These are phyloP conservation scores for Sipha maydis DNA, from an alignment of 2,888 invertebrate genomes.

Conservation along the genomic window DNA sequence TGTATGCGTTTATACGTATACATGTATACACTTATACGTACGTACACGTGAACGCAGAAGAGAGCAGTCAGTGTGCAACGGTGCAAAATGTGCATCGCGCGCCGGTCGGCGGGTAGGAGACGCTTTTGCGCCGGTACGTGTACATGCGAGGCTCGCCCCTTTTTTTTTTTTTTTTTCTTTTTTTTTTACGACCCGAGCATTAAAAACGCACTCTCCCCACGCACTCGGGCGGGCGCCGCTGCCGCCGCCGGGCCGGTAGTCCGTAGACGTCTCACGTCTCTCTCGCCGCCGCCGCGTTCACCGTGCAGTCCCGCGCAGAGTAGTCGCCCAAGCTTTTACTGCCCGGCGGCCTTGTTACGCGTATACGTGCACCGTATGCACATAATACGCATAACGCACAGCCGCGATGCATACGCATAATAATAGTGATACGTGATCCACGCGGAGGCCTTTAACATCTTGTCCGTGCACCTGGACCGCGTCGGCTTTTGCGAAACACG, in stretches of 20 bases:
- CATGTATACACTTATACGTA: neutral
- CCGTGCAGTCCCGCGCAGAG: too few relatives aligned
- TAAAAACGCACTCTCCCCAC: conserved; percentile 35
- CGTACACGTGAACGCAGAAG: neutral
- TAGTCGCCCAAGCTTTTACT: conserved; percentile 41
- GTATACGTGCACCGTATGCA: too few relatives aligned
- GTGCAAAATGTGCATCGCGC: conserved; percentile 50
- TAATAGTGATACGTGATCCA: neutral
- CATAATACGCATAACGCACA: neutral
- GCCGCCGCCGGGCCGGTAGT: too few relatives aligned
- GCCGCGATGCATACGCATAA: neutral
- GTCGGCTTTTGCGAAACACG: too few relatives aligned
- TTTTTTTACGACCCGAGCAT: conserved; percentile 37
- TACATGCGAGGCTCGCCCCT: neutral
- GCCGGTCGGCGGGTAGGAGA: conserved; percentile 1
- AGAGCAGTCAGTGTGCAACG: conserved; percentile 40
- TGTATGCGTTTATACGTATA: neutral
- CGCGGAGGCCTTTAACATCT: neutral
- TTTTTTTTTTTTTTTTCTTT: neutral
- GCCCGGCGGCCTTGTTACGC: neutral
- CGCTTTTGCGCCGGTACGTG: neutral
- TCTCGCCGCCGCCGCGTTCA: neutral
- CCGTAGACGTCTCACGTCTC: conserved; percentile 26
- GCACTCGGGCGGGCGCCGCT: too few relatives aligned
- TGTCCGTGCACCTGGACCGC: neutral